Percentiles rank a stretch among this genome's conserved stretches.
phyloP scores from a whole-genome alignment of 1,140 invertebrate species.

The Mylabris phalerata region DNA sequence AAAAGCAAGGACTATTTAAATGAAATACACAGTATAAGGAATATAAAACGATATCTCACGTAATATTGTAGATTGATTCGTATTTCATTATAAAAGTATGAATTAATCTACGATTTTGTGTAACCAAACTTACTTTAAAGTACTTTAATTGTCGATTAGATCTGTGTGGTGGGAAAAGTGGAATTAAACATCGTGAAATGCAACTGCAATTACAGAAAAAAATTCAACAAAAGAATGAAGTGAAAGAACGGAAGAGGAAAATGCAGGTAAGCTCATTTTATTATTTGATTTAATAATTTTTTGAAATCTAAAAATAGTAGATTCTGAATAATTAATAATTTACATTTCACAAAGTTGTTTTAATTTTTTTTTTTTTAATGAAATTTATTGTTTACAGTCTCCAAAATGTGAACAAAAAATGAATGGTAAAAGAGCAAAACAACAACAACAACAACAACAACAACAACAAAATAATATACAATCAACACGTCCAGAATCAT shows the following conservation, averaged over 20 bases:
- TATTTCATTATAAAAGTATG: no score
- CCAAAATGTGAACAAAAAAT: slow-evolving; percentile 17
- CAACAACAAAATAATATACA: slow-evolving; percentile 17
- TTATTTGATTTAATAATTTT: no score
- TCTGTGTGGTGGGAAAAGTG: slow-evolving; percentile 19
- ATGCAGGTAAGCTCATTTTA: slow-evolving; percentile 47
- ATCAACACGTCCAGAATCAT: slow-evolving; percentile 10
- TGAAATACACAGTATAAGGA: not conserved
- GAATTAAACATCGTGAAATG: slow-evolving; percentile 52
- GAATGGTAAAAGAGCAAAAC: slow-evolving; percentile 9
- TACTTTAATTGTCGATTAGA: not conserved
- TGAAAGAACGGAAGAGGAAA: slow-evolving; percentile 66
- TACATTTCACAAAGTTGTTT: not conserved
- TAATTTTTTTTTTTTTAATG: not conserved
- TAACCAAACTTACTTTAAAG: no score
- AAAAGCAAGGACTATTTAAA: no score
- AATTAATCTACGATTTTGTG: no score
- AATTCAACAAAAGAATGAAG: slow-evolving; percentile 58
- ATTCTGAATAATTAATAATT: not conserved
- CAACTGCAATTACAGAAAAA: slow-evolving; percentile 60
- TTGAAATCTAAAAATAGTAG: not conserved
- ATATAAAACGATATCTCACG: not conserved
- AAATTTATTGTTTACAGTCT: not conserved
- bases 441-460: not conserved
- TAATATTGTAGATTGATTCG: no score